Conservation (phyloP, 1,140 invertebrate species). For the Platyura marginata region DNA sequence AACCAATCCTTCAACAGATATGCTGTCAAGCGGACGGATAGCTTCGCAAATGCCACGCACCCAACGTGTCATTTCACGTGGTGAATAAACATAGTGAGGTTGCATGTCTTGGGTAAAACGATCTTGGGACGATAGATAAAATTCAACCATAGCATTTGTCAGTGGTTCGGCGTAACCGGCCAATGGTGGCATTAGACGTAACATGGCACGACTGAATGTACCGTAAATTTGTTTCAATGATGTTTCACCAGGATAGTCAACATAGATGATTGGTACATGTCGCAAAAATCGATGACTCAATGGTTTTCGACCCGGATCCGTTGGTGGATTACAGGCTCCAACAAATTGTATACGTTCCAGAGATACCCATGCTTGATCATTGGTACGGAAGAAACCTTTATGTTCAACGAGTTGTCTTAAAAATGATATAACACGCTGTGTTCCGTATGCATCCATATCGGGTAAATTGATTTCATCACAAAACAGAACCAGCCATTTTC, state of each 20-base stretch:
- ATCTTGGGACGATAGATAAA: conserved; percentile 94
- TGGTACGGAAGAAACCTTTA: conserved; percentile 73
- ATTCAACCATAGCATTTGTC: conserved; percentile 98
- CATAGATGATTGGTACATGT: conserved; percentile 97
- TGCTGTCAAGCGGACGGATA: conserved; percentile 78
- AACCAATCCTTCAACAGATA: conserved; percentile 86
- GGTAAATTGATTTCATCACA: conserved; percentile 99
- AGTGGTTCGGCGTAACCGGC: conserved; percentile 88
- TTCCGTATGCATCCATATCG: conserved; percentile 97
- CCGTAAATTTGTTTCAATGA: conserved; percentile 98
- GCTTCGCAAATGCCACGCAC: conserved; percentile 98
- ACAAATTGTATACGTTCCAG: conserved; percentile 98
- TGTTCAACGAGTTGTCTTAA: conserved; percentile 94
- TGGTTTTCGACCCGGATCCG: conserved; percentile 96
- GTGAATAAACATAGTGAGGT: conserved; percentile 98
- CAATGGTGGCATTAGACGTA: conserved; percentile 75
- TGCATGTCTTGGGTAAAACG: conserved; percentile 99
- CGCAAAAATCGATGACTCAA: conserved; percentile 82
- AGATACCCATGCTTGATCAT: conserved; percentile 92
- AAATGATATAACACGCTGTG: conserved; percentile 97
- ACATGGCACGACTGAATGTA: conserved; percentile 94
- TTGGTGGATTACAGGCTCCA: conserved; percentile 98
- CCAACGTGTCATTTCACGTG: conserved; percentile 99
- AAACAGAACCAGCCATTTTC: conserved; percentile 98
- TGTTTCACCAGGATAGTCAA: conserved; percentile 97